These are phyloP conservation scores for Apostichopus parvimensis DNA, from an alignment of 35 echinoderm and acorn worm species.

Conservation along the genomic window DNA sequence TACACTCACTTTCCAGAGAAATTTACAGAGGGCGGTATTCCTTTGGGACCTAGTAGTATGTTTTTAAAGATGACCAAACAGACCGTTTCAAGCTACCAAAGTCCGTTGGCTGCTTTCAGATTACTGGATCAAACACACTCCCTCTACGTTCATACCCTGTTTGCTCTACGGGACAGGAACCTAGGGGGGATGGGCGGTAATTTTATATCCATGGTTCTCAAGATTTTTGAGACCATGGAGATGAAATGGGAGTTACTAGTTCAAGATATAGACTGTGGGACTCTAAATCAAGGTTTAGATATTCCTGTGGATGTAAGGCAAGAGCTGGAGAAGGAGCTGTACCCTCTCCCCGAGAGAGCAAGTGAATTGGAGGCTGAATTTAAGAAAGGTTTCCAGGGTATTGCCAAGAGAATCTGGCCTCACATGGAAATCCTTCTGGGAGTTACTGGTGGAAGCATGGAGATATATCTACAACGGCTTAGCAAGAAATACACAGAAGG, in stretches of 20 bases:
- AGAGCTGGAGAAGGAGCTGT: slow-evolving; percentile 32
- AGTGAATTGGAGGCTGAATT: slow-evolving; percentile 48
- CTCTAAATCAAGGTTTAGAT: neutral
- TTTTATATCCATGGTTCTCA: slow-evolving; percentile 1
- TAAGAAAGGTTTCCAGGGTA: slow-evolving; percentile 59
- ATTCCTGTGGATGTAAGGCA: neutral
- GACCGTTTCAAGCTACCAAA: neutral
- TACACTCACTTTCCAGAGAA: neutral
- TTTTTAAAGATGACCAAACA: neutral
- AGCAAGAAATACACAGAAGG: slow-evolving; percentile 38
- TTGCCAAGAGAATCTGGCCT: slow-evolving; percentile 54
- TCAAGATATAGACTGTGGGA: slow-evolving; percentile 20
- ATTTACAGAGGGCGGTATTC: slow-evolving; percentile 10
- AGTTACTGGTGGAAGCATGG: slow-evolving; percentile 20
- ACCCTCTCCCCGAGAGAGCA: slow-evolving; percentile 39
- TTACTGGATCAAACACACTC: slow-evolving; percentile 30
- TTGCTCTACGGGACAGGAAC: slow-evolving; percentile 36
- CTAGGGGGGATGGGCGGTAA: neutral
- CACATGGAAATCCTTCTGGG: slow-evolving; percentile 10
- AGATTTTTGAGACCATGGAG: slow-evolving; percentile 28
- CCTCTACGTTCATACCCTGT: slow-evolving; percentile 53
- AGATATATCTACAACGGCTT: neutral
- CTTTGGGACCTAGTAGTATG: slow-evolving; percentile 8
- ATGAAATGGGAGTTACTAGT: slow-evolving; percentile 30
- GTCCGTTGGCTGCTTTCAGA: slow-evolving; percentile 27